These are phyloP conservation scores for Cygnus atratus DNA, from an alignment of 2,113 vertebrate genomes.

Conservation along the genomic window DNA sequence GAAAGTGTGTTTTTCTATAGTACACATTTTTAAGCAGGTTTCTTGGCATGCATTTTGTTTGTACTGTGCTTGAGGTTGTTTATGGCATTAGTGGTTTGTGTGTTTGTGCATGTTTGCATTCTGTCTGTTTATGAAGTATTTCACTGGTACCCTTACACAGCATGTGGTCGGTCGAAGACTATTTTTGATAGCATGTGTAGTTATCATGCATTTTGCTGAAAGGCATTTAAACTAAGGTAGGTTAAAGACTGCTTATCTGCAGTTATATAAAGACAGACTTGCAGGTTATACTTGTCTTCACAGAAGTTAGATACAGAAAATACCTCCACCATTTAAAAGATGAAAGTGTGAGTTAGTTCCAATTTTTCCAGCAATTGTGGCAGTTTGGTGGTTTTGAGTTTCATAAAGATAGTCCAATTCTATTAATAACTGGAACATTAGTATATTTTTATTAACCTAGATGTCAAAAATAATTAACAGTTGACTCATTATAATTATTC, in stretches of 20 bases:
- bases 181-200: not conserved
- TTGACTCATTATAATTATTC: constrained; percentile 32
- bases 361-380: not conserved
- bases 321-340: not conserved
- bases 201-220: constrained; percentile 7
- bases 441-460: constrained; percentile 39
- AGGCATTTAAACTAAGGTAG: constrained; percentile 21
- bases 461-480: constrained; percentile 52
- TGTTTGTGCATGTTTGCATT: constrained; percentile 61
- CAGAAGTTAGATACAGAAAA: not conserved
- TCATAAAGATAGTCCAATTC: not conserved
- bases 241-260: not conserved
- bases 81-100: constrained; percentile 63
- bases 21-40: constrained; percentile 55
- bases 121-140: constrained; percentile 54
- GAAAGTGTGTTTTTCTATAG: constrained; percentile 38
- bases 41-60: constrained; percentile 69
- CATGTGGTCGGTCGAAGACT: constrained; percentile 35
- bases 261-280: not conserved
- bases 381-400: not conserved
- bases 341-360: not conserved
- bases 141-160: constrained; percentile 47
- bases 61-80: constrained; percentile 58
- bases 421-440: constrained; percentile 38
- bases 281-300: not conserved